Evolutionary conservation across 2,888 invertebrate species (phyloP).

Genomic region (Meganola albula): DNA sequence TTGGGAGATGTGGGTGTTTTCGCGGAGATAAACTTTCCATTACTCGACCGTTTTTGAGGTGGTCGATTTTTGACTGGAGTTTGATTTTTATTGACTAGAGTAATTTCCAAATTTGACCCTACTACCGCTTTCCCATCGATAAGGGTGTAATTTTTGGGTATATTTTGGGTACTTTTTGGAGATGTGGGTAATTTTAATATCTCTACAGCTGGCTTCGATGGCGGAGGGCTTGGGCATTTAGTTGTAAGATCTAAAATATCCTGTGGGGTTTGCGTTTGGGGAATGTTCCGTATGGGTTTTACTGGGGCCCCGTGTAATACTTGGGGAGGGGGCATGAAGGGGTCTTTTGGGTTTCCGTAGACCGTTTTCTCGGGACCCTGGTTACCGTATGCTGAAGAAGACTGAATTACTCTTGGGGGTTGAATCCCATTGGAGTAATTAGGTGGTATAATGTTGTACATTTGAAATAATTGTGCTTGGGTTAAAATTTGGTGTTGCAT

Average conservation of each 20-base stretch:
- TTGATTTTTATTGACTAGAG: slow-evolving; percentile 77
- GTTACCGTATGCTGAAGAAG: slow-evolving; percentile 80
- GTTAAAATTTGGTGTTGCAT: slow-evolving; percentile 69
- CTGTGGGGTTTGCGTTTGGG: slow-evolving; percentile 50
- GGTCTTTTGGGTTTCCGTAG: slow-evolving; percentile 85
- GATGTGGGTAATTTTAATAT: slow-evolving; percentile 73
- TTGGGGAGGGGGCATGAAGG: slow-evolving; percentile 76
- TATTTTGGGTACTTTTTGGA: slow-evolving; percentile 60
- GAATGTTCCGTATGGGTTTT: slow-evolving; percentile 39
- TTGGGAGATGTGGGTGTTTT: slow-evolving; percentile 65
- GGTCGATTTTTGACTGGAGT: slow-evolving; percentile 45
- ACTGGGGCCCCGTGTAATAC: slow-evolving; percentile 64
- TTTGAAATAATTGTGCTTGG: slow-evolving; percentile 65
- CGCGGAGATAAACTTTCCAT: slow-evolving; percentile 74
- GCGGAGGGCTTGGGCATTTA: slow-evolving; percentile 42
- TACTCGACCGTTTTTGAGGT: slow-evolving; percentile 71
- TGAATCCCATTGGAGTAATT: slow-evolving; percentile 45
- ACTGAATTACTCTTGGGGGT: slow-evolving; percentile 79
- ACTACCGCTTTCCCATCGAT: slow-evolving; percentile 65
- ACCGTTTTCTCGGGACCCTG: slow-evolving; percentile 78
- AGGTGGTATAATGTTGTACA: slow-evolving; percentile 59
- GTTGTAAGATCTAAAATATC: slow-evolving; percentile 82
- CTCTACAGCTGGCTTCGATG: slow-evolving; percentile 68
- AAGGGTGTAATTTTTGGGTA: slow-evolving; percentile 64
- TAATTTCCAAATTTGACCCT: slow-evolving; percentile 84